These are phyloP conservation scores for Ophraella communa DNA, from an alignment of 2,888 invertebrate genomes.

Conservation along the genomic window DNA sequence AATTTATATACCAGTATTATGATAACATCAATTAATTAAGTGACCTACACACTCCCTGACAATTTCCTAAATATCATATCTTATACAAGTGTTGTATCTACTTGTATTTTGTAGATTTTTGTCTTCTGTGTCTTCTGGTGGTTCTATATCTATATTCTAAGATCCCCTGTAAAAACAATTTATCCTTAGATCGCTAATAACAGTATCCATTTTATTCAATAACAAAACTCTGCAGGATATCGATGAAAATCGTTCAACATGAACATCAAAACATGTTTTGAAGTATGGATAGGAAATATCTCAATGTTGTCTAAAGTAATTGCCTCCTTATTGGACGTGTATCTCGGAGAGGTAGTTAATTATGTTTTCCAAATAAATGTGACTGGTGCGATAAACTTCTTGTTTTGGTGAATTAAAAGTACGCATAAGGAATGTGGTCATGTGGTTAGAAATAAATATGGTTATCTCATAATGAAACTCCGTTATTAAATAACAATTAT, in stretches of 20 bases:
- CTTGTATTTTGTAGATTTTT: no score
- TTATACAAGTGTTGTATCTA: no score
- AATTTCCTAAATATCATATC: no score
- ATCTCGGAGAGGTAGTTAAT: conserved; percentile 21
- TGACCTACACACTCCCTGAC: no score
- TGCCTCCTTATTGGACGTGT: conserved; percentile 34
- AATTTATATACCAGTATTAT: no score
- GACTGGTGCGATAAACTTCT: conserved; percentile 28
- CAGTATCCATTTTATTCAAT: not conserved
- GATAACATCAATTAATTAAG: no score
- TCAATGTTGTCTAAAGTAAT: conserved; percentile 31
- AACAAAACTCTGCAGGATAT: not conserved
- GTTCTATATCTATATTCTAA: no score
- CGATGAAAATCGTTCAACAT: conserved; percentile 1
- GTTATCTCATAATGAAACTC: conserved; percentile 26
- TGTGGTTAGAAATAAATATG: conserved; percentile 24
- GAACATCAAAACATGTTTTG: not conserved
- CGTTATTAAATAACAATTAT: conserved; percentile 31
- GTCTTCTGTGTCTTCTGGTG: no score
- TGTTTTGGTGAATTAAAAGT: conserved; percentile 27
- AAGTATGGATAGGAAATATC: conserved; percentile 6
- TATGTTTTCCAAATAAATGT: conserved; percentile 37
- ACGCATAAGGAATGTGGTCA: conserved; percentile 26
- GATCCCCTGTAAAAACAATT: not conserved
- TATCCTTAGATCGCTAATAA: not conserved